Percentiles rank a stretch among this genome's conserved stretches.
phyloP scores from a whole-genome alignment of 2,113 vertebrate genomes.

The Entomyzon cyanotis region DNA sequence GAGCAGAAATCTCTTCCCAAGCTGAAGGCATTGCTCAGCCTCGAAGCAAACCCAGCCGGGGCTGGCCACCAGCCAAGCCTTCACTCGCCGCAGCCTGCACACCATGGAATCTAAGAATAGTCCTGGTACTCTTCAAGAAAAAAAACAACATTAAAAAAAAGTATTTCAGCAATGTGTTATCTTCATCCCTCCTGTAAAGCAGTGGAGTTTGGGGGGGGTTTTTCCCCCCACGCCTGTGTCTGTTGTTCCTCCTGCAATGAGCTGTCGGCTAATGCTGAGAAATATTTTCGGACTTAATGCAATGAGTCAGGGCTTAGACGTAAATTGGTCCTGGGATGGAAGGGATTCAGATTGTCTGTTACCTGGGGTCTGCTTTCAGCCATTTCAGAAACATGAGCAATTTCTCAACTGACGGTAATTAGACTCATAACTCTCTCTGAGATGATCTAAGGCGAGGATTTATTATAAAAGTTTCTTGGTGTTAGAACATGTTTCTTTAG shows the following conservation, averaged over 20 bases:
- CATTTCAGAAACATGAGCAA: conserved; percentile 19
- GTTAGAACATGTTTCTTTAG: conserved; percentile 40
- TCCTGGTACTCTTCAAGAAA: not conserved
- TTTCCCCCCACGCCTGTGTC: rapidly evolving
- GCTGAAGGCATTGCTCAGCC: not conserved
- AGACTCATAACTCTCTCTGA: conserved; percentile 17
- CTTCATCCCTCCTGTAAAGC: not conserved
- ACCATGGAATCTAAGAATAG: not conserved
- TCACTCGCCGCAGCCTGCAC: not conserved
- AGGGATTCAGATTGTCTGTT: conserved; percentile 19
- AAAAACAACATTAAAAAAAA: not conserved
- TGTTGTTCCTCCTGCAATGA: not conserved
- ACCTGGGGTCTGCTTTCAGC: not conserved
- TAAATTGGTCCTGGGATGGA: conserved; percentile 17
- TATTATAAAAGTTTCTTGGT: conserved; percentile 18
- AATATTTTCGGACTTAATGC: not conserved
- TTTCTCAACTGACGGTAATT: conserved; percentile 28
- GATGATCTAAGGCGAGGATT: conserved; percentile 35
- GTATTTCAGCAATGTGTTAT: not conserved
- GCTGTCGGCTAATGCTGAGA: not conserved
- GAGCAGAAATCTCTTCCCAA: not conserved
- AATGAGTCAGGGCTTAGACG: conserved; percentile 36
- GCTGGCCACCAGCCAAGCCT: not conserved
- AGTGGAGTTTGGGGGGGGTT: not conserved
- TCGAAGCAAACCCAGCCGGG: not conserved